These are phyloP conservation scores for Phaonia tiefii DNA, from an alignment of 2,888 invertebrate genomes.

Conservation along the genomic window DNA sequence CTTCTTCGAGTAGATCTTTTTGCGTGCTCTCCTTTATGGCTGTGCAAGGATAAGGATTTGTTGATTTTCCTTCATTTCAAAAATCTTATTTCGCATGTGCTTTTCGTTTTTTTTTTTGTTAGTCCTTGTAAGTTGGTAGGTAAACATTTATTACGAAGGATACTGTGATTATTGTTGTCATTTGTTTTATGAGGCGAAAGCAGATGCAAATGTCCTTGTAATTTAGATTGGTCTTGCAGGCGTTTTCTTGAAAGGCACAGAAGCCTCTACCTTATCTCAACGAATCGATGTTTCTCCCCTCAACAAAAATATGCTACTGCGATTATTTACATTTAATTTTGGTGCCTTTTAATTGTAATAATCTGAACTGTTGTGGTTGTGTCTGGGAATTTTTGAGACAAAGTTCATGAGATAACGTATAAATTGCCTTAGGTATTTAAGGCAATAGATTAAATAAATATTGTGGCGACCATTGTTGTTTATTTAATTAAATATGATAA, in stretches of 20 bases:
- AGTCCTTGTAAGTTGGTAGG: constrained; percentile 48
- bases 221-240: not conserved
- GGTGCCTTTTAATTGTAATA: constrained; percentile 47
- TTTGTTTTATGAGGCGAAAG: constrained; percentile 30
- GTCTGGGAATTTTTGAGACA: not conserved
- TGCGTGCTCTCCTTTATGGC: not conserved
- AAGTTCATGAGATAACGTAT: constrained; percentile 35
- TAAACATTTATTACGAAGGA: constrained; percentile 50
- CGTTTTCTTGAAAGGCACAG: not conserved
- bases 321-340: constrained; percentile 38
- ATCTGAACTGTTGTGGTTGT: constrained; percentile 19
- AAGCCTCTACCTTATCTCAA: not conserved
- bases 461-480: not conserved
- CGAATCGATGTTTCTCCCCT: not conserved
- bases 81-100: not conserved
- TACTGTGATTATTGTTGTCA: constrained; percentile 53
- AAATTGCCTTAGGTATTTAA: constrained; percentile 22
- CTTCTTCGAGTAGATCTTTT: not conserved
- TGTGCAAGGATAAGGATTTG: not conserved
- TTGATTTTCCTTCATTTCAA: not conserved
- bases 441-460: constrained; percentile 32
- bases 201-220: constrained; percentile 5
- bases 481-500: not conserved
- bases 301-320: not conserved
- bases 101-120: constrained; percentile 11